Evolutionary conservation across 2,797 vertebrate genomes (phyloP), one percentile per base, ranked within the genome.

Genomic region (Eulemur albifrons): DNA sequence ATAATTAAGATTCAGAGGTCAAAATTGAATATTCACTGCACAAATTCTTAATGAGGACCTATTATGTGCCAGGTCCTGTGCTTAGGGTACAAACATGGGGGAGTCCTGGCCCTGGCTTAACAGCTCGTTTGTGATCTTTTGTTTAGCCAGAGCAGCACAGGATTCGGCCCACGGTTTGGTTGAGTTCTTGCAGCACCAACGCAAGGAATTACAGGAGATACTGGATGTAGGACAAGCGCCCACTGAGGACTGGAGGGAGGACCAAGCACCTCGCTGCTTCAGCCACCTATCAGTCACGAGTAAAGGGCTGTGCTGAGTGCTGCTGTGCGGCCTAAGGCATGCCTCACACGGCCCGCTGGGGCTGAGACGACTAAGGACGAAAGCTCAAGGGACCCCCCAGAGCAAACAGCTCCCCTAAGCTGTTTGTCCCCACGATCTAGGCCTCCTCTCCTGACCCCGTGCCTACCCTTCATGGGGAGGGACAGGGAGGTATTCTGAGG

Each of bases 1-100:
- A 73, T 79, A 76, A 92, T 52, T 73, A 90, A 77, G 91, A 45
- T 32, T 73, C 54, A 54, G 57, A 94, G 43, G 18, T 80, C 54
- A 72, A 86, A 86, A 85, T 2, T 52, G 43, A 93, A 65, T 61
- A 93, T 30, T 73, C 35, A 38, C 35, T 40, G 30, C 11, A 82
- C 20, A 38, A 80, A 73, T 89, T 87, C 35, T 86, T 75, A 80
- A 30, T 23, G 12, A 67, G 70, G n/a, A 72, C 35, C 11, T 63
- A 30, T 20, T 73, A 17, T 5, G 79, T 32, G 52, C 30, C 38
- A 82, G 54, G 59, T 5, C 4, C 25, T 77, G 20, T 25, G 8
- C 11, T 82, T 84, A 52, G 52, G 20, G 85, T n/a, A 48, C 7
- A 63, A 59, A 73, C 30, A 52, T 17, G 7, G 54, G 21, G 13